These are phyloP conservation scores for Eulimnadia texana DNA, from an alignment of 1,140 invertebrate genomes.

Conservation along the genomic window DNA sequence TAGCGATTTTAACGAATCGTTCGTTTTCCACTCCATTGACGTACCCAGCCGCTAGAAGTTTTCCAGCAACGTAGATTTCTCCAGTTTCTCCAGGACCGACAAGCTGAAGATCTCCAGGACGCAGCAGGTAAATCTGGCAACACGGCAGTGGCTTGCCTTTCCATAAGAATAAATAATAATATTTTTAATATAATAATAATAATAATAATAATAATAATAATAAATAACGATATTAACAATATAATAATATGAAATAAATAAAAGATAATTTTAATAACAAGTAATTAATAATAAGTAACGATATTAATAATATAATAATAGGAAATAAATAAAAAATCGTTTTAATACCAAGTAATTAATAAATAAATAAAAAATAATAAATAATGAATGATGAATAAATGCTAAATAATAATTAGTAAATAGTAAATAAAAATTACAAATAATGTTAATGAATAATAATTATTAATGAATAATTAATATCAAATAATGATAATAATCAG, in stretches of 20 bases:
- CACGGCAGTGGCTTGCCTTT: slow-evolving; percentile 59
- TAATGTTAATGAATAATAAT: no score
- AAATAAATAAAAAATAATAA: no score
- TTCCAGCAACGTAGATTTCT: slow-evolving; percentile 60
- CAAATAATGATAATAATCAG: not conserved
- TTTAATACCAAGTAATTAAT: not conserved
- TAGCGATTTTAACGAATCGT: not conserved
- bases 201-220: no score
- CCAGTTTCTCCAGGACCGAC: slow-evolving; percentile 53
- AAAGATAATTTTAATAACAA: not conserved
- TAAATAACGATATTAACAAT: no score
- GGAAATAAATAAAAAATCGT: not conserved
- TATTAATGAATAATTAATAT: not conserved
- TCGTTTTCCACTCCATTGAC: slow-evolving; percentile 49
- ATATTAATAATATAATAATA: no score
- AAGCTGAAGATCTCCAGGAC: slow-evolving; percentile 47
- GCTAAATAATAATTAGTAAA: not conserved
- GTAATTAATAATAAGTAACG: not conserved
- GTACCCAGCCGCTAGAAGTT: slow-evolving; percentile 62
- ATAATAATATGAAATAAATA: not conserved
- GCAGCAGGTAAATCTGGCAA: slow-evolving; percentile 58
- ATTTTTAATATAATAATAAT: no score
- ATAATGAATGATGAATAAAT: not conserved
- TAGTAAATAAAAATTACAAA: not conserved
- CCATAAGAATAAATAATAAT: no score